A percentile compares a stretch with the other conserved stretches of the same genome.
Conservation (phyloP, 2,797 vertebrate species). For the Staurois parvus region DNA sequence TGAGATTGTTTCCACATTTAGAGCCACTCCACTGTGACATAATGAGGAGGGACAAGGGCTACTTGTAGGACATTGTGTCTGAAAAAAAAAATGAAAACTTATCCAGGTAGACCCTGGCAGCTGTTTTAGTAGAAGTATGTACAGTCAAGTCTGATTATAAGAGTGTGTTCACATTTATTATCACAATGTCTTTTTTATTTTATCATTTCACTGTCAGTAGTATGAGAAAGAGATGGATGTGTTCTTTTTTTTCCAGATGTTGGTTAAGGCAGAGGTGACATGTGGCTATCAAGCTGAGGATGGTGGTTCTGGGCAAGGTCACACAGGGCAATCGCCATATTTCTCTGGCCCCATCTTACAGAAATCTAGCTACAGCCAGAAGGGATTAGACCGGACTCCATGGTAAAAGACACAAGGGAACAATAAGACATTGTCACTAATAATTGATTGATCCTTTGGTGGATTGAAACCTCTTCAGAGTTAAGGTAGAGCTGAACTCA, state of each 20-base stretch:
- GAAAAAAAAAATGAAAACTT: too few relatives aligned
- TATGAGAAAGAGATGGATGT: neutral
- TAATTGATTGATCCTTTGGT: neutral
- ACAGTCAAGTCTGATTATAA: too few relatives aligned
- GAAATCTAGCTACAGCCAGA: neutral
- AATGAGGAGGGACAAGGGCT: too few relatives aligned
- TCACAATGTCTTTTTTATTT: neutral
- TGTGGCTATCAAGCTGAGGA: neutral
- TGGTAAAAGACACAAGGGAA: constrained; percentile 1
- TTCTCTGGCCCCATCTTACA: neutral
- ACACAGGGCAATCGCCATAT: constrained; percentile 39
- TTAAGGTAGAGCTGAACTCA: neutral
- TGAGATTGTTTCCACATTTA: too few relatives aligned
- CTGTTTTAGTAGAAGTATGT: too few relatives aligned
- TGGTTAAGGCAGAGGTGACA: neutral
- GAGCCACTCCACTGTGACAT: too few relatives aligned
- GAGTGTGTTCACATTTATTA: too few relatives aligned
- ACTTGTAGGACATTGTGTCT: too few relatives aligned
- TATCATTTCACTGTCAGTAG: neutral
- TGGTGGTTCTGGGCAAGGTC: neutral
- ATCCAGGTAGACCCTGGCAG: too few relatives aligned
- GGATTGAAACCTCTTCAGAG: neutral
- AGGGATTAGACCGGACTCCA: neutral
- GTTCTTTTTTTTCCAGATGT: constrained; percentile 29
- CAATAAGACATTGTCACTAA: constrained; percentile 21